Percentiles rank a stretch among this genome's conserved stretches.
These are phyloP conservation scores for Bujurquina vittata DNA, from an alignment of 2,113 vertebrate species.

Conservation along the genomic window DNA sequence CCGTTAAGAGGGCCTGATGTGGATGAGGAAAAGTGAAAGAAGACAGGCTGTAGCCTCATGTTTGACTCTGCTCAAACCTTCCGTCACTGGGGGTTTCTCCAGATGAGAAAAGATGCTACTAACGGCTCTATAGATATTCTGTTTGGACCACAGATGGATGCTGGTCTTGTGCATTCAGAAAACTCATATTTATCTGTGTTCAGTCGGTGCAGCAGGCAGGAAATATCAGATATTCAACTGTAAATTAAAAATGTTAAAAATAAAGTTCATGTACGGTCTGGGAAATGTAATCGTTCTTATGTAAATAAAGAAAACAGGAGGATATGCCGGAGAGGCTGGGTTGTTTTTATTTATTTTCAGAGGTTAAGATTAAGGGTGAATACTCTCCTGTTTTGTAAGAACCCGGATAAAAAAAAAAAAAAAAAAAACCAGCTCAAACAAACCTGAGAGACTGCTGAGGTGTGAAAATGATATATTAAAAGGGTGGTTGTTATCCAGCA, in stretches of 20 bases:
- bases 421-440: too few species aligned
- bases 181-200: conserved; percentile 1
- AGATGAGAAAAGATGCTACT: not conserved
- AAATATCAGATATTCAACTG: not conserved
- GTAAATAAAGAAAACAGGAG: too few species aligned
- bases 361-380: too few species aligned
- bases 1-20: conserved; percentile 13
- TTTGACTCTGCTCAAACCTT: not conserved
- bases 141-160: not conserved
- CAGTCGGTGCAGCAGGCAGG: not conserved
- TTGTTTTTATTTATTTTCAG: too few species aligned
- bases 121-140: not conserved
- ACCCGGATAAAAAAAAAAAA: too few species aligned
- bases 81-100: not conserved
- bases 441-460: too few species aligned
- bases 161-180: not conserved
- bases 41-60: conserved; percentile 16
- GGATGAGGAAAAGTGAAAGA: conserved; percentile 11
- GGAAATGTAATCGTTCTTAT: too few species aligned
- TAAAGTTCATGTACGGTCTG: not conserved
- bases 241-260: not conserved
- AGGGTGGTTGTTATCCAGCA: too few species aligned
- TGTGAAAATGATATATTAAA: too few species aligned
- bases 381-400: too few species aligned
- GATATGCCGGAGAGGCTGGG: too few species aligned